phyloP scores from a whole-genome alignment of 2,888 invertebrate genomes.

The Artemia sinica region DNA sequence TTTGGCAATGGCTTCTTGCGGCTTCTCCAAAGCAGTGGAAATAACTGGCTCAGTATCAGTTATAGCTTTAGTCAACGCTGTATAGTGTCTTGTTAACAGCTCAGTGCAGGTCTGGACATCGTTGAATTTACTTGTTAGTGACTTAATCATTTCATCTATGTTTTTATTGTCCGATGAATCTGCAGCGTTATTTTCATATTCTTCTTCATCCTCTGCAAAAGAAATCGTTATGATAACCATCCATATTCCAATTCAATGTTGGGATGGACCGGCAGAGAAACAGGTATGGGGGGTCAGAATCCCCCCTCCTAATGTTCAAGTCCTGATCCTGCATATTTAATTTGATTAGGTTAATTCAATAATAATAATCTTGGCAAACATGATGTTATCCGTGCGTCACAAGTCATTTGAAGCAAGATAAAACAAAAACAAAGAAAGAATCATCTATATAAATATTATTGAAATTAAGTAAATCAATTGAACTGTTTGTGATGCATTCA shows the following conservation, averaged over 20 bases:
- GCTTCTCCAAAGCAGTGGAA: conserved; percentile 33
- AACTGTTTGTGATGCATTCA: no score
- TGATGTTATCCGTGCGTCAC: no score
- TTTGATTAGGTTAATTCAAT: no score
- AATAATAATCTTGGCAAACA: no score
- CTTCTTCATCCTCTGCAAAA: conserved; percentile 49
- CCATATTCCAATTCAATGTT: not conserved
- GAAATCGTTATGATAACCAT: not conserved
- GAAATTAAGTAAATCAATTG: no score
- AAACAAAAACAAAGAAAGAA: conserved; percentile 25
- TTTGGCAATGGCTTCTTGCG: conserved; percentile 46
- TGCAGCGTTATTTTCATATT: conserved; percentile 41
- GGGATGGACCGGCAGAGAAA: no score
- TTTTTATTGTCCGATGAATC: conserved; percentile 37
- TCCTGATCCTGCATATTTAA: no score
- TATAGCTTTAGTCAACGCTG: conserved; percentile 47
- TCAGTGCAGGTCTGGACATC: conserved; percentile 82
- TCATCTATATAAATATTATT: not conserved
- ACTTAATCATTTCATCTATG: conserved; percentile 37
- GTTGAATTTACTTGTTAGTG: conserved; percentile 58
- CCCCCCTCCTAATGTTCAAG: no score
- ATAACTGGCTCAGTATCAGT: conserved; percentile 37
- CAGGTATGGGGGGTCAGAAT: not conserved
- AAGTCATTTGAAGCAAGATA: not conserved
- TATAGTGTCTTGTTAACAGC: conserved; percentile 70